Percentiles rank a stretch among this genome's conserved stretches.
phyloP scores from a whole-genome alignment of 2,888 invertebrate genomes.

The Listrodromus nycthemerus region DNA sequence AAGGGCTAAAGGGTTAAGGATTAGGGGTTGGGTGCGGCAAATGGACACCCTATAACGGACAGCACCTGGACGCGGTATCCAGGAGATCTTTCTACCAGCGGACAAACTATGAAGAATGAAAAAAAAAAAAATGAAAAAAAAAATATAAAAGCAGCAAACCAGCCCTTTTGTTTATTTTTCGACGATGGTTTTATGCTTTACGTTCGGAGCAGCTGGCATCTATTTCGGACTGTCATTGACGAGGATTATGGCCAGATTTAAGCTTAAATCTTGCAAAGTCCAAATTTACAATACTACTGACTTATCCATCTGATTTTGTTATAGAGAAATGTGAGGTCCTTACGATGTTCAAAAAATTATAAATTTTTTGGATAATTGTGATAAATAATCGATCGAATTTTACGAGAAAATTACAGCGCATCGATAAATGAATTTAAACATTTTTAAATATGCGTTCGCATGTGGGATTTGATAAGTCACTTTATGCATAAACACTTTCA shows the following conservation, averaged over 20 bases:
- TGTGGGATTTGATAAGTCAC: too few species aligned
- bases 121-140: slow-evolving; percentile 47
- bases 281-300: slow-evolving; percentile 19
- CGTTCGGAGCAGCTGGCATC: slow-evolving; percentile 52
- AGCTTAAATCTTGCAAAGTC: slow-evolving; percentile 29
- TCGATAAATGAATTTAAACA: too few species aligned
- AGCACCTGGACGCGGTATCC: slow-evolving; percentile 72
- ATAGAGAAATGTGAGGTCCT: not conserved
- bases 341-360: too few species aligned
- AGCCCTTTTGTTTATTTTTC: slow-evolving; percentile 57
- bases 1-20: slow-evolving; percentile 76
- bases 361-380: too few species aligned
- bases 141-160: slow-evolving; percentile 32
- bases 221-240: slow-evolving; percentile 31
- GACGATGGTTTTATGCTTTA: slow-evolving; percentile 46
- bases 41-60: slow-evolving; percentile 76
- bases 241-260: slow-evolving; percentile 36
- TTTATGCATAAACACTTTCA: too few species aligned
- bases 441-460: too few species aligned
- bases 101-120: slow-evolving; percentile 43
- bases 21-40: slow-evolving; percentile 70
- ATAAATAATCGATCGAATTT: too few species aligned
- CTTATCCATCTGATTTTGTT: slow-evolving; percentile 15
- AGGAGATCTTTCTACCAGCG: slow-evolving; percentile 59
- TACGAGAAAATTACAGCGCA: too few species aligned